Evolutionary conservation across 2,888 invertebrate genomes (phyloP), one percentile per base, ranked within the genome.

Genomic region (Agrilus cyanescens): DNA sequence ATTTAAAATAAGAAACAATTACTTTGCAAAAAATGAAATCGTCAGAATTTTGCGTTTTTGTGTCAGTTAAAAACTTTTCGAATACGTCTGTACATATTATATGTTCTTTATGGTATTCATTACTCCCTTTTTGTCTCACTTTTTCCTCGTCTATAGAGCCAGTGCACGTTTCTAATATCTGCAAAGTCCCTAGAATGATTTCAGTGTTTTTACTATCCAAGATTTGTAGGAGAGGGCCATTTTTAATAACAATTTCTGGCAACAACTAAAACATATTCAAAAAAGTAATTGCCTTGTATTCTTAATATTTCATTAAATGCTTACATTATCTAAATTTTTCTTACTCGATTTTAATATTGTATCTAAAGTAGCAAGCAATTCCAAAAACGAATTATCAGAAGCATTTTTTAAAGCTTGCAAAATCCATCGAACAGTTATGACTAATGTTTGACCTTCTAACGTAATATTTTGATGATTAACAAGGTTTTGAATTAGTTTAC

Each of bases 401-500:
- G 53, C 54, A 38, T 54, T 53, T 46, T 59, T 59, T 15, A 67
- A 46, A 1, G 60, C 57, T 42, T 63, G 54, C 32, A 66, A 53
- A 39, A 65, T 61, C 70, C 70, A 70, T 40, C 58, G 51, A 18
- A 65, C 50, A 3, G 57, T 53, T 39, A 62, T 38, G 1, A 50
- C 53, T 15, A 65, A 54, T 10, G 64, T 65, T 45, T 58, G 57
- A 25, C 63, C 67, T 53, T 64, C 65, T 8, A 67, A 46, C 30
- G 49, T 60, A 15, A 77, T 57, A 53, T 71, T 73, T 57, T 78
- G 76, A 56, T 70, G 70, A 10, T 67, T 70, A 32, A 76, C 48
- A 13, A 80, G 61, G 50, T 70, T 73, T 43, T 67, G 69, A 20
- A 79, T 63, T 43, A 80, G 61, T 54, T 72, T 71, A 50, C 77